Evolutionary conservation across 2,888 invertebrate species (phyloP), one percentile per base, ranked within the genome.

Genomic region (Argynnis bischoffii): DNA sequence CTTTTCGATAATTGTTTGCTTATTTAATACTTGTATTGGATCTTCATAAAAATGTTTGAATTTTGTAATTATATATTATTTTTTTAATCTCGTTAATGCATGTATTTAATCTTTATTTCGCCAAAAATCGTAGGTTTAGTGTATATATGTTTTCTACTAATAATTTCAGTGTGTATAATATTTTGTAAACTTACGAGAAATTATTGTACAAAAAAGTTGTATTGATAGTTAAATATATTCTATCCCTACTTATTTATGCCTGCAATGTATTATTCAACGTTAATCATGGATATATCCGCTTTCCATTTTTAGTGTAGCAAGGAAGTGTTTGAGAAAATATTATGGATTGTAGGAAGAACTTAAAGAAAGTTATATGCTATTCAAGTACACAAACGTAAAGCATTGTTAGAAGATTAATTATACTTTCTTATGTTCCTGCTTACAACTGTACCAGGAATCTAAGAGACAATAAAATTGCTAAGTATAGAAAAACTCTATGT

Each of bases 391-490:
- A 16, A n/a, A 51, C 50, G 5, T 50, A n/a, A n/a, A 50, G 16
- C 50, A 51, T 61, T 51, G 59, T 59, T 59, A 6, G n/a, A 26
- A 47, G 48, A 14, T 4, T 48, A 48, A 59, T 59, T 31, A 48
- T 48, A 26, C 11, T 59, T 59, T 59, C 5, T 59, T 59, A 48
- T 59, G 48, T 59, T 59, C 59, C 13, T 59, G 11, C 47, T 26
- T n/a, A 26, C n/a, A 59, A 59, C 5, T 4, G 26, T 26, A 26
- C 15, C 26, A 11, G 15, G 2, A 59, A n/a, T 21, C 57, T 46
- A n/a, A 59, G 35, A 59, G 47, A 31, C 59, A 59, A 47, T 57
- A 57, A 48, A 59, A 59, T 59, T 13, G n/a, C 35, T 41, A 8
- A 48, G 2, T 16, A 11, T 4, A 18, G 18, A 18, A 2, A 18